Base-by-base conservation (phyloP, 2,113 vertebrate species). In the Opisthocomus hoazin region DNA sequence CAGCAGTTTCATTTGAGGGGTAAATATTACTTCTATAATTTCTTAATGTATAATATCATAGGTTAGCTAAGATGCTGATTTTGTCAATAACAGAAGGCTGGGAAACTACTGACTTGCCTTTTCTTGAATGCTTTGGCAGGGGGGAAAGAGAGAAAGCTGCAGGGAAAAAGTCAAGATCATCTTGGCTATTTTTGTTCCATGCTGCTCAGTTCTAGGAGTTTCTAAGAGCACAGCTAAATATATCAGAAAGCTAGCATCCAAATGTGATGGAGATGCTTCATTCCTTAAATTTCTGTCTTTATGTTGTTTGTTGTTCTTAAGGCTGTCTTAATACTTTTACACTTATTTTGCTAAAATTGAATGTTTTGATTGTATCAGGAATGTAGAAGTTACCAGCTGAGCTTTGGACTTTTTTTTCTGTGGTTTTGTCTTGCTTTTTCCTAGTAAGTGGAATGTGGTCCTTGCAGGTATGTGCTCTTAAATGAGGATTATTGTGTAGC, bases 151-250 rank as follows among this genome's bases (percentile, higher is more conserved):
- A 64, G 53, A 77, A 92, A 26, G 43, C 73, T 86, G 23, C 58
- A 58, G n/a, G 64, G 71, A 36, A 75, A 36, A 90, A 75, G n/a
- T 91, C n/a, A 41, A 30, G 48, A 81, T 89, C 19, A 41, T 84
- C 51, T 71, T 68, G 48, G 43, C 60, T 93, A 58, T 85, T 95
- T 93, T 90, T 92, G 54, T 81, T 94, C 30, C 12, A 1, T 20
- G 54, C 32, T 92, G 34, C 56, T 80, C 36, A 56, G 76, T 92
- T 93, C 92, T 74, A 57, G 68, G 63, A 76, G 71, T 92, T 94
- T 83, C 71, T 92, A 83, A 86, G 94, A 89, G 70, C 82, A 36
- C 76, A 74, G 76, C 83, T 94, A 86, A 90, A 90, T 88, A 70
- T 56, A 81, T 74, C 83, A 53, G 77, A 83, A 90, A 96, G 29